phyloP scores from a whole-genome alignment of 2,888 invertebrate species.

The Cephus pulcher region DNA sequence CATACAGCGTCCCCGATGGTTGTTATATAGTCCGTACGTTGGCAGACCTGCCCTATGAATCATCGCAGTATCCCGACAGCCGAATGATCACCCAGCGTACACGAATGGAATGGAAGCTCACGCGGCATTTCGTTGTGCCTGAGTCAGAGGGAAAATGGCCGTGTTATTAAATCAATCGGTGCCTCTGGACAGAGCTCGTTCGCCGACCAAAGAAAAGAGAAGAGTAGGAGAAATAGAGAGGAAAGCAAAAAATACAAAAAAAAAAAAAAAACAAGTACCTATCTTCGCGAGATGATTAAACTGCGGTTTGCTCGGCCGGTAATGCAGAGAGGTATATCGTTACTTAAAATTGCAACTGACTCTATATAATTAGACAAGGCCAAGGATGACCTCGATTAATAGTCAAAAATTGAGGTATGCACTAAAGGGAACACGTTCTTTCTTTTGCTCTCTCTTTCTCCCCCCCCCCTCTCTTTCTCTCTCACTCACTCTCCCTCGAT shows the following conservation, averaged over 20 bases:
- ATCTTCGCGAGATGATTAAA: not conserved
- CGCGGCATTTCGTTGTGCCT: not conserved
- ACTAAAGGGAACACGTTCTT: not conserved
- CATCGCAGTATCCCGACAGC: not conserved
- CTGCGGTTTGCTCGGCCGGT: not conserved
- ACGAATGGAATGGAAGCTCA: not conserved
- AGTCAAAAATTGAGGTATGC: not conserved
- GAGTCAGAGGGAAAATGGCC: constrained; percentile 55
- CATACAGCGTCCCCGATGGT: not conserved
- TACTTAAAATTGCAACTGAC: not conserved
- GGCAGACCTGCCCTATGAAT: not conserved
- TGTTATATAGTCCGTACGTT: not conserved
- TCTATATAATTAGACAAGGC: not conserved
- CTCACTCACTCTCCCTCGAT: not conserved
- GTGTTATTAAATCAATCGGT: constrained; percentile 64
- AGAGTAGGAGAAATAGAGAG: not conserved
- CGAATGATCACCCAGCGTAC: not conserved
- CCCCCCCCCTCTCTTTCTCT: too few species aligned
- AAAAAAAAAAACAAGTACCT: not conserved
- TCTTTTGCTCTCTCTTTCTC: not conserved
- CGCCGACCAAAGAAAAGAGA: not conserved
- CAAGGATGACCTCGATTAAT: not conserved
- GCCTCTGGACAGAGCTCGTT: constrained; percentile 41
- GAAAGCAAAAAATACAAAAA: not conserved
- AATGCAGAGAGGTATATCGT: not conserved